phyloP scores from a whole-genome alignment of 2,113 vertebrate species.

The Nothoprocta perdicaria region DNA sequence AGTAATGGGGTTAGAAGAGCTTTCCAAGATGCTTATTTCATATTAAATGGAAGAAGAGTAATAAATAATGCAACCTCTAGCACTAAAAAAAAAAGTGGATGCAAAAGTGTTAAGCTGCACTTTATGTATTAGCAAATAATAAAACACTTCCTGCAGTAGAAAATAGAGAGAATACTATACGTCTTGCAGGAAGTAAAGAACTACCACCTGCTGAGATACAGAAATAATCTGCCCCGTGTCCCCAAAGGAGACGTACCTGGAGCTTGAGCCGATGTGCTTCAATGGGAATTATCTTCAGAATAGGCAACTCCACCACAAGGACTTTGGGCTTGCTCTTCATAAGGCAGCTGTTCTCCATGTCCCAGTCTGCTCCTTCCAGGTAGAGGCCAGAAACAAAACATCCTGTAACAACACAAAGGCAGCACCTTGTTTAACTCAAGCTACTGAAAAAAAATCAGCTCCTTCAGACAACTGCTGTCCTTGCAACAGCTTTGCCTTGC shows the following conservation, averaged over 20 bases:
- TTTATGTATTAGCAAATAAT: accelerated
- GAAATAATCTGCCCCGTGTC: accelerated
- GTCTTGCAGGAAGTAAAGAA: background rate
- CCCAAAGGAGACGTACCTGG: slow-evolving; percentile 77
- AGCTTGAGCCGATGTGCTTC: slow-evolving; percentile 84
- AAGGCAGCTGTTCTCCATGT: slow-evolving; percentile 82
- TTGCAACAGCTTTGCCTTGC: background rate
- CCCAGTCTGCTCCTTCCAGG: slow-evolving; percentile 95
- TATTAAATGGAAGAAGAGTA: background rate
- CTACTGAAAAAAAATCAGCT: accelerated
- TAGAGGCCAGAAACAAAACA: slow-evolving; percentile 91
- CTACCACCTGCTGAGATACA: accelerated
- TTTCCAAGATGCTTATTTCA: background rate
- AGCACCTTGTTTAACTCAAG: accelerated
- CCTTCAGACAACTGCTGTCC: background rate
- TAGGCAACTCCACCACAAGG: slow-evolving; percentile 86
- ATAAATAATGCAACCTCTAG: background rate
- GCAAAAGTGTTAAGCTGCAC: background rate
- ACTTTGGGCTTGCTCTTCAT: slow-evolving; percentile 87
- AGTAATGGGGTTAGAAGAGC: accelerated
- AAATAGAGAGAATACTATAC: no score
- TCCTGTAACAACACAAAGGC: slow-evolving; percentile 70
- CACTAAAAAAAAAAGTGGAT: background rate
- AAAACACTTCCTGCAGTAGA: background rate
- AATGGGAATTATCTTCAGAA: slow-evolving; percentile 90